Percentiles rank a stretch among this genome's conserved stretches.
Evolutionary conservation across 2,888 invertebrate genomes (phyloP).

Genomic region (Pegoplata infirma): DNA sequence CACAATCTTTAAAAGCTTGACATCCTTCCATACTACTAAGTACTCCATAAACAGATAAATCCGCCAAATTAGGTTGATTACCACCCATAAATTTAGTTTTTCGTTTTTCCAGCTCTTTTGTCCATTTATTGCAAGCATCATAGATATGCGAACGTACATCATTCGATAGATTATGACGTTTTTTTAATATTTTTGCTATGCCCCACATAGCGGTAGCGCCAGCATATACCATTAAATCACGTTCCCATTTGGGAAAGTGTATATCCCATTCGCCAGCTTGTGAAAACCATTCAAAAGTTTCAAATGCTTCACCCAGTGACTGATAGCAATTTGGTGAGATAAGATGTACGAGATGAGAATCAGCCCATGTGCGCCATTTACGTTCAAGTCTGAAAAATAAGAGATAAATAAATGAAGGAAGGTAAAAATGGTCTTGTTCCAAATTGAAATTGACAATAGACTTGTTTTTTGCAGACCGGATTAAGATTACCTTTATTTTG

Average conservation of each 20-base stretch:
- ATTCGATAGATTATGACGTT: conserved; percentile 89
- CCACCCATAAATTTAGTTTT: conserved; percentile 92
- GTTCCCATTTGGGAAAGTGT: conserved; percentile 92
- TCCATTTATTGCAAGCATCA: conserved; percentile 91
- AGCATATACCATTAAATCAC: conserved; percentile 91
- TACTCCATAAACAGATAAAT: conserved; percentile 94
- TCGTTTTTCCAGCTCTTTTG: conserved; percentile 83
- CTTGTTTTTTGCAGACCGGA: too few species aligned
- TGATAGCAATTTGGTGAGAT: conserved; percentile 98
- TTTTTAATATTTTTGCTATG: conserved; percentile 92
- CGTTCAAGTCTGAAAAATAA: conserved; percentile 87
- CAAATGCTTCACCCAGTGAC: conserved; percentile 88
- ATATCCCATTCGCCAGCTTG: conserved; percentile 94
- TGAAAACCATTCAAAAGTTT: conserved; percentile 97
- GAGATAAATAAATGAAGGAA: too few species aligned
- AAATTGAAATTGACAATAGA: too few species aligned
- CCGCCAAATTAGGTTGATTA: conserved; percentile 91
- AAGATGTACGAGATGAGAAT: conserved; percentile 92
- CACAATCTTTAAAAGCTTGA: conserved; percentile 89
- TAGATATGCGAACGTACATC: conserved; percentile 94
- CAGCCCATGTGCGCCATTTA: conserved; percentile 97
- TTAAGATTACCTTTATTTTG: too few species aligned
- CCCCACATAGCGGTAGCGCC: conserved; percentile 97
- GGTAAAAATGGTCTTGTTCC: too few species aligned
- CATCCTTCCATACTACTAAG: conserved; percentile 96